These are phyloP conservation scores for Noctua pronuba DNA, from an alignment of 2,888 invertebrate species.

Conservation along the genomic window DNA sequence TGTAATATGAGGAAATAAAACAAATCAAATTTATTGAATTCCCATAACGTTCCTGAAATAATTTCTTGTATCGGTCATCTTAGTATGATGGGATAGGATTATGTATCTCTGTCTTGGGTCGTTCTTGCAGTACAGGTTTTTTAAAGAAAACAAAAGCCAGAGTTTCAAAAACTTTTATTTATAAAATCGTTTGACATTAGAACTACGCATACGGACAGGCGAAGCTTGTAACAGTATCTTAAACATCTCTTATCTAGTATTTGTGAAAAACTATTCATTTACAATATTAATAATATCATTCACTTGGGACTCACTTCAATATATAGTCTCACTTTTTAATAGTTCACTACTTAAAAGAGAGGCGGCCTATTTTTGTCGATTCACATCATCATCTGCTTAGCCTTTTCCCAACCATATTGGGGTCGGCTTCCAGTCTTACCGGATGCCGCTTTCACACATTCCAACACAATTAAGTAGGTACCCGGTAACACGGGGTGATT, in stretches of 20 bases:
- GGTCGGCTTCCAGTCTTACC: not conserved
- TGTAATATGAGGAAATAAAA: no score
- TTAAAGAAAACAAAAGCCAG: slow-evolving; percentile 7
- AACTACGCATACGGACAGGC: slow-evolving; percentile 65
- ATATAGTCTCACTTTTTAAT: slow-evolving; percentile 50
- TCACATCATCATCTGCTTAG: not conserved
- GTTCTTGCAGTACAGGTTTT: not conserved
- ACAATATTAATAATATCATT: slow-evolving; percentile 43
- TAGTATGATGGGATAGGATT: no score
- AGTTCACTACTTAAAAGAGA: slow-evolving; percentile 29
- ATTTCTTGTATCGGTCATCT: no score
- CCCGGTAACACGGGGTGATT: not conserved
- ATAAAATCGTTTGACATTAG: slow-evolving; percentile 63
- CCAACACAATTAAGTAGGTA: not conserved
- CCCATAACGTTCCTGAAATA: no score
- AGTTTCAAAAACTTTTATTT: slow-evolving; percentile 65
- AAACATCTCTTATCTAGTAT: slow-evolving; percentile 50
- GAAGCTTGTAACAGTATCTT: slow-evolving; percentile 62
- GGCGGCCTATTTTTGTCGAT: slow-evolving; percentile 22
- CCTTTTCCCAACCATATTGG: not conserved
- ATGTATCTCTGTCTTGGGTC: not conserved
- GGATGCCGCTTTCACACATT: not conserved
- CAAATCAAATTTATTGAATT: no score
- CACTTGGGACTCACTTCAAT: slow-evolving; percentile 26
- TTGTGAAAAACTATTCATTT: slow-evolving; percentile 64